Conservation (phyloP, 2,113 vertebrate species). For the Oncorhynchus keta region DNA sequence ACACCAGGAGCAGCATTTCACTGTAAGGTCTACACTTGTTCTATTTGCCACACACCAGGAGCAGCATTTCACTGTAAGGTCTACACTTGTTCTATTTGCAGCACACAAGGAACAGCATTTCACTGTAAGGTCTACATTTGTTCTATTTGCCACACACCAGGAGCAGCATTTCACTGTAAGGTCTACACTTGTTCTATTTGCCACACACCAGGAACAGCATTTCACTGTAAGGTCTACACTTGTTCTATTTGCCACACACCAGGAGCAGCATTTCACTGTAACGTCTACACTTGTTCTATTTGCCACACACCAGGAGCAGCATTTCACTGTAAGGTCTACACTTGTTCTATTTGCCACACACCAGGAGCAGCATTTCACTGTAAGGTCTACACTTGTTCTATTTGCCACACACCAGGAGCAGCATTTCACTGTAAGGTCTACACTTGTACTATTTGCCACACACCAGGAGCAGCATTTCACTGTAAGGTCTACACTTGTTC, state of each 20-base stretch:
- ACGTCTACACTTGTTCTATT: conserved; percentile 19
- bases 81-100: conserved; percentile 37
- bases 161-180: conserved; percentile 46
- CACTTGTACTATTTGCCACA: conserved; percentile 46
- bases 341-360: conserved; percentile 52
- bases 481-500: neutral
- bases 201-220: conserved; percentile 66
- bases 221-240: too few relatives aligned
- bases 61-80: conserved; percentile 36
- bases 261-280: conserved; percentile 52
- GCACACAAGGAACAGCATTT: conserved; percentile 64
- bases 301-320: conserved; percentile 67
- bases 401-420: conserved; percentile 67
- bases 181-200: conserved; percentile 30
- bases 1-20: conserved; percentile 63
- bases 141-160: conserved; percentile 61
- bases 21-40: too few relatives aligned
- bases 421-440: conserved; percentile 16
- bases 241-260: conserved; percentile 57
- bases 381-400: neutral
- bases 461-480: conserved; percentile 60
- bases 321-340: neutral
- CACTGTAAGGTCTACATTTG: too few relatives aligned
- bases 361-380: conserved; percentile 57
- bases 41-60: conserved; percentile 64